Evolutionary conservation across 2,113 vertebrate genomes (phyloP), one percentile per base, ranked within the genome.

Genomic region (Motacilla alba): DNA sequence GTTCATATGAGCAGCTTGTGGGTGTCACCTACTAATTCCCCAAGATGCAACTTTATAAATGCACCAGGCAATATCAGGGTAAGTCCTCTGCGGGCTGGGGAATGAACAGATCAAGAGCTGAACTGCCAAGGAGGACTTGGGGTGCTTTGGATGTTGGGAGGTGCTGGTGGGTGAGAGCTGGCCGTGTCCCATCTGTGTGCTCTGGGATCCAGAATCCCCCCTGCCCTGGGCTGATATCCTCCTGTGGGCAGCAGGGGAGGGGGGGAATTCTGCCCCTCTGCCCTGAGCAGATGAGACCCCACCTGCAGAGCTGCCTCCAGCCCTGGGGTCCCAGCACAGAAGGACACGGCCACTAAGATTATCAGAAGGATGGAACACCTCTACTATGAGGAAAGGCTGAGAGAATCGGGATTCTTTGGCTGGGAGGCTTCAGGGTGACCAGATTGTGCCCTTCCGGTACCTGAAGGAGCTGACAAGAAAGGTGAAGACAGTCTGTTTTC

Each of bases 221-320:
- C 0, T 44, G 37, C 11, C 10, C 50, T 24, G 35, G 49, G 31
- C 26, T 66, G 50, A 16, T 37, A 35, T 43, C 7, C 19, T 31
- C 9, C 15, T 0, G 0, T 52, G 43, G 23, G 19, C 52, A 67
- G 27, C 12, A 66, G 44, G 37, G 22, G 4, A 44, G 8, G 6
- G 21, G 21, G 16, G 10, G 4, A 8, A 52, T 52, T 59, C 27
- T 59, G 13, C 13, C 27, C 22, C 37, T 59, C 27, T 50, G 27
- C 8, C 27, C 44, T 1, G 1, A 1, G 37, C 28, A 59, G 76
- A 15, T 67, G 37, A 67, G 44, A 46, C 13, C 27, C 6, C 60
- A 74, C 28, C 33, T 52, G n/a, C 41, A 81, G 44, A 58, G 37
- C 31, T 81, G 44, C 27, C 35, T 14, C 31, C 59, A 66, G 27